phyloP scores from a whole-genome alignment of 2,888 invertebrate species.

The Ophraella communa region DNA sequence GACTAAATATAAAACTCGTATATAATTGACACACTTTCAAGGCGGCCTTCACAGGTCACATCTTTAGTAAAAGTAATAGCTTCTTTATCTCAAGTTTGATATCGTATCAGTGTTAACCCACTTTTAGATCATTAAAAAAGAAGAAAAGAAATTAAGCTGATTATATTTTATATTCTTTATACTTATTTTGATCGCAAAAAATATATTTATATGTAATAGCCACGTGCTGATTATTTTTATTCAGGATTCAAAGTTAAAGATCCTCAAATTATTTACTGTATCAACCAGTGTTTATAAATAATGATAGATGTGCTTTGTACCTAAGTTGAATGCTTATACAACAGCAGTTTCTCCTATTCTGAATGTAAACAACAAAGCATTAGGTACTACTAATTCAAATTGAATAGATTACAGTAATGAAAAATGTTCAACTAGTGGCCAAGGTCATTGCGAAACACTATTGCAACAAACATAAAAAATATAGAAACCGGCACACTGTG shows the following conservation, averaged over 20 bases:
- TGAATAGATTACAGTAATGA: background rate
- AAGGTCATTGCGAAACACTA: constrained; percentile 8
- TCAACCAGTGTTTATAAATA: too few relatives aligned
- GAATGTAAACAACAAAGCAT: background rate
- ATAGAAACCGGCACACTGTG: background rate
- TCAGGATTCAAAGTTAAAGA: too few relatives aligned
- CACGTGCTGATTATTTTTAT: too few relatives aligned
- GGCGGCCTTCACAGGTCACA: constrained; percentile 56
- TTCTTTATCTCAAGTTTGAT: constrained; percentile 36
- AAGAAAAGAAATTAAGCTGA: background rate
- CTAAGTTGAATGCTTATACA: too few relatives aligned
- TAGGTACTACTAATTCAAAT: background rate
- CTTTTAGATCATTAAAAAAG: constrained; percentile 31
- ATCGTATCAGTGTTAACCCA: constrained; percentile 45
- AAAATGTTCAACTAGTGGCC: constrained; percentile 3
- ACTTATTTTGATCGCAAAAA: background rate
- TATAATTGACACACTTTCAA: constrained; percentile 54
- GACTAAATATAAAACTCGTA: constrained; percentile 41
- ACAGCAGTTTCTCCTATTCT: background rate
- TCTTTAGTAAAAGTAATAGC: constrained; percentile 52
- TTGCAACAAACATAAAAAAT: background rate
- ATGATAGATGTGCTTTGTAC: too few relatives aligned
- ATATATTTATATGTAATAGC: background rate
- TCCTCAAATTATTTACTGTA: too few relatives aligned
- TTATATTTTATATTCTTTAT: background rate